Evolutionary conservation across 2,113 vertebrate genomes (phyloP).

Genomic region (Melanostigma gelatinosum): DNA sequence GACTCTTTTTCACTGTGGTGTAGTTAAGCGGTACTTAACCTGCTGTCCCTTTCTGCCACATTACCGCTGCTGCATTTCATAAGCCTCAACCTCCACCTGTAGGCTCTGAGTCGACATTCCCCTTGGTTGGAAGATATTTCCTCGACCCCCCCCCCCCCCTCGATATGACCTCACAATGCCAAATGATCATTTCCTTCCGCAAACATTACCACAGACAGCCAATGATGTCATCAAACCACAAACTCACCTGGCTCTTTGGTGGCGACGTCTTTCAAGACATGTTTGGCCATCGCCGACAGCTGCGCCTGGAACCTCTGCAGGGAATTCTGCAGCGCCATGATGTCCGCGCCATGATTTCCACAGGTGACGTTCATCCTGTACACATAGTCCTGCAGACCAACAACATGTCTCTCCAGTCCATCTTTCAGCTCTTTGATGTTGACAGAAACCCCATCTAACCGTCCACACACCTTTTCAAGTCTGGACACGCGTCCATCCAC

Average conservation of each 20-base stretch:
- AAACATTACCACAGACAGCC: neutral
- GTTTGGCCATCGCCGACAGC: slow-evolving; percentile 83
- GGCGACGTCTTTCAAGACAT: slow-evolving; percentile 79
- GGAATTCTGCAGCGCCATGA: slow-evolving; percentile 85
- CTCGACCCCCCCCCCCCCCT: neutral
- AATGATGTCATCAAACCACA: neutral
- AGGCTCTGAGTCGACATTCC: neutral
- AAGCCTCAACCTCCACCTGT: slow-evolving; percentile 2
- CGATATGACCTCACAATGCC: neutral
- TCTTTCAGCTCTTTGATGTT: slow-evolving; percentile 85
- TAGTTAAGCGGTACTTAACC: neutral
- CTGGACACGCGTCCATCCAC: slow-evolving; percentile 84
- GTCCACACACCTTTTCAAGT: slow-evolving; percentile 86
- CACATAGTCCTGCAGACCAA: slow-evolving; percentile 83
- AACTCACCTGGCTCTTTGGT: slow-evolving; percentile 87
- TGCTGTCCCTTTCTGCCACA: neutral
- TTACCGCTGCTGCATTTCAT: neutral
- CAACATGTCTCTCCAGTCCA: slow-evolving; percentile 86
- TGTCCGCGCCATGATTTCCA: slow-evolving; percentile 83
- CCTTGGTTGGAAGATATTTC: neutral
- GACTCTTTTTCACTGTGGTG: neutral
- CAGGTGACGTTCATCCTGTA: slow-evolving; percentile 87
- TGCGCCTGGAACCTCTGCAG: slow-evolving; percentile 85
- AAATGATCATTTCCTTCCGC: neutral
- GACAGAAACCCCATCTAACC: slow-evolving; percentile 83